These are phyloP conservation scores for Dendronephthya gigantea DNA, from an alignment of 64 coral and sea anemone species.

Conservation along the genomic window DNA sequence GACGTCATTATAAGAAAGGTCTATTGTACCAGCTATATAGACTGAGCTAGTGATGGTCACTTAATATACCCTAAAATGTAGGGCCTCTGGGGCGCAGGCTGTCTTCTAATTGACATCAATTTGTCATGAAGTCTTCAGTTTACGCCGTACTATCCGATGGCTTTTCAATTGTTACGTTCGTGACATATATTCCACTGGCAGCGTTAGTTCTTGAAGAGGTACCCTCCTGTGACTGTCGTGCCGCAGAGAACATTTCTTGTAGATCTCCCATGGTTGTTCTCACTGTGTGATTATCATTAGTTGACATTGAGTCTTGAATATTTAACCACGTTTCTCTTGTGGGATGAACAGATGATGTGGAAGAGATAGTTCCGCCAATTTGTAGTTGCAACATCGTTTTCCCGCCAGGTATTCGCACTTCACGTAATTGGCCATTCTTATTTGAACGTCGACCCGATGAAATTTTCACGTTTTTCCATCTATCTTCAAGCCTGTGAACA, in stretches of 20 bases:
- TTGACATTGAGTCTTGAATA: neutral
- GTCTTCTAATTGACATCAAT: too few species aligned
- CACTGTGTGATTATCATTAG: neutral
- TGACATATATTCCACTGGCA: neutral
- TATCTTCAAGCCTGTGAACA: neutral
- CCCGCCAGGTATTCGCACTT: neutral
- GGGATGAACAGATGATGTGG: neutral
- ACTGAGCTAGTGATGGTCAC: too few species aligned
- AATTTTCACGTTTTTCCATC: neutral
- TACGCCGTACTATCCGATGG: neutral
- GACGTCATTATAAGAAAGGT: too few species aligned
- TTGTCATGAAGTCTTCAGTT: neutral
- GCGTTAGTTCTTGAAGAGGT: neutral
- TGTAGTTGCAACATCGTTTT: neutral
- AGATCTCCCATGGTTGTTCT: neutral
- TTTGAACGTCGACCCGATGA: neutral
- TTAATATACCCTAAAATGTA: too few species aligned
- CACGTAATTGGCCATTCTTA: neutral
- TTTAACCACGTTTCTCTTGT: constrained; percentile 7
- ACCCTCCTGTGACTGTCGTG: neutral
- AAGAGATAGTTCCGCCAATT: neutral
- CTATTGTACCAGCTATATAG: too few species aligned
- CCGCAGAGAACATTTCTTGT: neutral
- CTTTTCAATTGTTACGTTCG: neutral
- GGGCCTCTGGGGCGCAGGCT: too few species aligned